Conservation (phyloP, 2,888 invertebrate genomes). For the Mesodorylaimus sp. region DNA sequence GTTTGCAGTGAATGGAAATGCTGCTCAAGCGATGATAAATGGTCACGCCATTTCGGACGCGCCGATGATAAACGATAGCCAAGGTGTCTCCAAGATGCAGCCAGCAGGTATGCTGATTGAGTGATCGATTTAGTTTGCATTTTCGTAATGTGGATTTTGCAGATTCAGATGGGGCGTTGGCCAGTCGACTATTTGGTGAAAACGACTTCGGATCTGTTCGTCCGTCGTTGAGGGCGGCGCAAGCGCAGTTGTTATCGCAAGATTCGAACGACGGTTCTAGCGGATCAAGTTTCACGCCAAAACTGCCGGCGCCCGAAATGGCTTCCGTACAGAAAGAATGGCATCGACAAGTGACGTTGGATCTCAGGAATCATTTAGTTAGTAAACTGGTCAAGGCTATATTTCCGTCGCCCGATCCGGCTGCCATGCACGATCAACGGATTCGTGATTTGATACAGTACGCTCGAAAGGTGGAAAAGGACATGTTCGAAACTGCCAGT, state of each 20-base stretch:
- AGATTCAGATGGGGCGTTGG: too few relatives aligned
- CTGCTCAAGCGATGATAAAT: not conserved
- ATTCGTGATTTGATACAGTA: slow-evolving; percentile 88
- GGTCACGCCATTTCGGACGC: not conserved
- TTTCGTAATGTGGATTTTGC: too few relatives aligned
- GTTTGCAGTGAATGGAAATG: not conserved
- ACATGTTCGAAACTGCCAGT: slow-evolving; percentile 95
- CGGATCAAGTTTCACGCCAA: not conserved
- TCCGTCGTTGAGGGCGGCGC: too few relatives aligned
- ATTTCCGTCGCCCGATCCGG: slow-evolving; percentile 86
- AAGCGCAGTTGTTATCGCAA: too few relatives aligned
- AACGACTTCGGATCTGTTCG: too few relatives aligned
- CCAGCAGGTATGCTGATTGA: too few relatives aligned
- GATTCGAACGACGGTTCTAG: too few relatives aligned
- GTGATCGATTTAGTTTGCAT: too few relatives aligned
- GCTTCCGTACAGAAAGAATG: not conserved
- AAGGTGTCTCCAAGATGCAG: too few relatives aligned
- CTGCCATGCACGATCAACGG: slow-evolving; percentile 75
- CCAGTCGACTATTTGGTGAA: too few relatives aligned
- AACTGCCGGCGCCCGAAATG: not conserved
- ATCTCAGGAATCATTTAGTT: slow-evolving; percentile 87
- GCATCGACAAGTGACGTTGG: slow-evolving; percentile 58
- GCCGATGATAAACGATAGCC: too few relatives aligned
- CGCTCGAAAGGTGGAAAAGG: slow-evolving; percentile 87
- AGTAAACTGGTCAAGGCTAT: slow-evolving; percentile 97